Percentiles rank a stretch among this genome's conserved stretches.
Conservation (phyloP, 2,888 invertebrate species). For the Hipparchia sbordonii region DNA sequence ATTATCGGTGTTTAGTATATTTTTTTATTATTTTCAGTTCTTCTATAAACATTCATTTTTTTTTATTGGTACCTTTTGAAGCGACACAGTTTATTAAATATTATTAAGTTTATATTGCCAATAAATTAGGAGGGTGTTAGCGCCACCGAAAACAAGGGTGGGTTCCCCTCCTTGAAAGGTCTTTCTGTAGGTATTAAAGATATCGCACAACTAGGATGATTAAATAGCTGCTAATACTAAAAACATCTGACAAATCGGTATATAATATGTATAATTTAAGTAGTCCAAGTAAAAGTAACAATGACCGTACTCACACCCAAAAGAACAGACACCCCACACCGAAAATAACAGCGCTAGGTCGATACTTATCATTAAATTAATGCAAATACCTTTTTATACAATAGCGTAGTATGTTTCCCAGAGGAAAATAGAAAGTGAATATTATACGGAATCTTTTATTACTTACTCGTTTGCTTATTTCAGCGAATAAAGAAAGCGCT, state of each 20-base stretch:
- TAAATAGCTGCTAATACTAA: no score
- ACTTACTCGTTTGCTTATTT: slow-evolving; percentile 17
- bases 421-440: slow-evolving; percentile 20
- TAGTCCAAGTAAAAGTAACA: slow-evolving; percentile 4
- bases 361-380: slow-evolving; percentile 18
- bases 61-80: no score
- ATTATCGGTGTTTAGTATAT: no score
- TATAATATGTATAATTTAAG: not conserved
- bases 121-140: no score
- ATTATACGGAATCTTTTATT: slow-evolving; percentile 24
- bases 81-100: no score
- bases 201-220: no score
- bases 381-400: slow-evolving; percentile 23
- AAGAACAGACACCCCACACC: slow-evolving; percentile 8
- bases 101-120: no score
- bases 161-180: no score
- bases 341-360: slow-evolving; percentile 11
- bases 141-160: no score
- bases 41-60: no score
- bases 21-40: no score
- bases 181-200: no score
- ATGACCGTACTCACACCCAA: not conserved
- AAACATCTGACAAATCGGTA: not conserved
- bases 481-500: slow-evolving; percentile 16
- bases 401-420: slow-evolving; percentile 4